These are phyloP conservation scores for Epinotia nisella DNA, from an alignment of 2,888 invertebrate species.

Conservation along the genomic window DNA sequence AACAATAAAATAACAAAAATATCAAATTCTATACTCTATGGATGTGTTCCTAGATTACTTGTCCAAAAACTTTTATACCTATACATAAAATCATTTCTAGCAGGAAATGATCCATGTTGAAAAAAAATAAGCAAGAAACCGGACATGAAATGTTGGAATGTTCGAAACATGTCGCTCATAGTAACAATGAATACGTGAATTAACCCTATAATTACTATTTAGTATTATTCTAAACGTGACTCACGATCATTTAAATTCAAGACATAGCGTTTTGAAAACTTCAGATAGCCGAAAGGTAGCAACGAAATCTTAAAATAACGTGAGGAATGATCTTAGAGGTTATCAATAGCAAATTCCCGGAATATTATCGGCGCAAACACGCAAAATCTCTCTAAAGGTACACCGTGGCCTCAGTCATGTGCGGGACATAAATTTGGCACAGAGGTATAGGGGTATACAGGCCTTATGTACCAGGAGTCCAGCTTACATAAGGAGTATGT, in stretches of 20 bases:
- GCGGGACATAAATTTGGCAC: constrained; percentile 85
- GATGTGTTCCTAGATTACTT: too few relatives aligned
- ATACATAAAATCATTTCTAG: too few relatives aligned
- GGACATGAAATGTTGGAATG: too few relatives aligned
- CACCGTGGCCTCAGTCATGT: constrained; percentile 84
- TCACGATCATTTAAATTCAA: too few relatives aligned
- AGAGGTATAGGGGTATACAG: constrained; percentile 74
- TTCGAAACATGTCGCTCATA: too few relatives aligned
- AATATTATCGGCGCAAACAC: constrained; percentile 83
- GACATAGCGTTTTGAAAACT: background rate
- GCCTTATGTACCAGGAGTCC: constrained; percentile 69
- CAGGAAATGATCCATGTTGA: background rate
- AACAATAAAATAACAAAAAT: too few relatives aligned
- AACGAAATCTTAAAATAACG: background rate
- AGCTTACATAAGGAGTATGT: constrained; percentile 70
- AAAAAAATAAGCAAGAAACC: background rate
- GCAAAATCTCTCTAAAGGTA: constrained; percentile 84
- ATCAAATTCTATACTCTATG: too few relatives aligned
- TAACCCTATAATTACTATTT: too few relatives aligned
- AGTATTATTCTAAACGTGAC: too few relatives aligned
- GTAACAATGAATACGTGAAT: too few relatives aligned
- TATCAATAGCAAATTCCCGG: constrained; percentile 81
- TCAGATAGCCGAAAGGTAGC: background rate
- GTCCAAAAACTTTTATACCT: too few relatives aligned
- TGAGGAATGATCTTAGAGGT: constrained; percentile 41